Conservation (phyloP, 2,888 invertebrate species). For the Andricus quercusramuli region DNA sequence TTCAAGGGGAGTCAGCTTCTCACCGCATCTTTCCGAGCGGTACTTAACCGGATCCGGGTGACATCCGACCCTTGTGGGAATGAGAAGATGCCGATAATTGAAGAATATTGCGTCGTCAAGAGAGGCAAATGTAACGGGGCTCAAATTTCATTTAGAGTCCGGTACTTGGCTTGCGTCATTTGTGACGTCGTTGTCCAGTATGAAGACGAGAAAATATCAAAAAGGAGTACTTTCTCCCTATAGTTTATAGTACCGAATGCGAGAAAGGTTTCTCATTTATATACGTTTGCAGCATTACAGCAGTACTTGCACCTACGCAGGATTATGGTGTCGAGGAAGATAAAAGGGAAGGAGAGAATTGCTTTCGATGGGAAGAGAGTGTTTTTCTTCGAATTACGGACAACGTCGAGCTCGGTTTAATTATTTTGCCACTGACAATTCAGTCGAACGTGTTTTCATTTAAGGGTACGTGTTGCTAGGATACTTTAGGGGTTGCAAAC, state of each 20-base stretch:
- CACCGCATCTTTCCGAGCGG: slow-evolving; percentile 16
- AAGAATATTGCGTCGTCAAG: slow-evolving; percentile 68
- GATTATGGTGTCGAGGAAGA: slow-evolving; percentile 22
- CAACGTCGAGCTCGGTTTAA: neutral
- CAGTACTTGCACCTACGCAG: slow-evolving; percentile 2
- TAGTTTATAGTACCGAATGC: slow-evolving; percentile 3
- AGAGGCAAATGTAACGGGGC: slow-evolving; percentile 65
- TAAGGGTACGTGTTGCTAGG: neutral
- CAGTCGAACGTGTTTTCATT: neutral
- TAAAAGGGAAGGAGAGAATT: slow-evolving; percentile 28
- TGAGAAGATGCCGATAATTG: slow-evolving; percentile 62
- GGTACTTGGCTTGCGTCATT: slow-evolving; percentile 6
- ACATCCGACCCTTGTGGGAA: slow-evolving; percentile 23
- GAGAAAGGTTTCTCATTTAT: slow-evolving; percentile 27
- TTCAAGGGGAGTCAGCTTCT: slow-evolving; percentile 13
- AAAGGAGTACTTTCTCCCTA: slow-evolving; percentile 2
- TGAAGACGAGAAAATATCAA: neutral
- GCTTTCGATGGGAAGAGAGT: neutral
- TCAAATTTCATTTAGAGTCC: slow-evolving; percentile 66
- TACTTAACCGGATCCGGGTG: neutral
- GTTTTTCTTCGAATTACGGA: slow-evolving; percentile 17
- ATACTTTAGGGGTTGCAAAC: neutral
- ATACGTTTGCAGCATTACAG: neutral
- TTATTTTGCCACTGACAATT: slow-evolving; percentile 9
- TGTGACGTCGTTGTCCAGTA: slow-evolving; percentile 17